These are phyloP conservation scores for Novumbra hubbsi DNA, from an alignment of 2,797 vertebrate species.

Conservation along the genomic window DNA sequence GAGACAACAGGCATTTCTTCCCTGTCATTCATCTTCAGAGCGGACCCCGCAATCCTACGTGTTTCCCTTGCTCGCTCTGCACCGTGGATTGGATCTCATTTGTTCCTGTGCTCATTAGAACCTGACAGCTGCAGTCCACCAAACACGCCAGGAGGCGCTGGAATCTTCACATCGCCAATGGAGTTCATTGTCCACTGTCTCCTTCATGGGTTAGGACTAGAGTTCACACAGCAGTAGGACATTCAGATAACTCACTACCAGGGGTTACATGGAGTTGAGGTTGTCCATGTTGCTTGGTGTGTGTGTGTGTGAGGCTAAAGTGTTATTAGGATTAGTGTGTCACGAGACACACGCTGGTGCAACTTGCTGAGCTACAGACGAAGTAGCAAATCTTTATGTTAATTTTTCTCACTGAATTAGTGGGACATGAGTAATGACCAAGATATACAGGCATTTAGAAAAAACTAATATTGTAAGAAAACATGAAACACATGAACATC, in stretches of 20 bases:
- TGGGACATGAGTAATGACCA: no score
- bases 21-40: conserved; percentile 45
- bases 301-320: conserved; percentile 57
- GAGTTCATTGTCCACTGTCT: conserved; percentile 13
- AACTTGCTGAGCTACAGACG: conserved; percentile 20
- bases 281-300: conserved; percentile 14
- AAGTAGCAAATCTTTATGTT: not conserved
- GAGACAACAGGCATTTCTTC: conserved; percentile 38
- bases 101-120: conserved; percentile 56
- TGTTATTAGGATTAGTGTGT: conserved; percentile 71
- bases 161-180: conserved; percentile 30
- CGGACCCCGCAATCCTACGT: conserved; percentile 34
- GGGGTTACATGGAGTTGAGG: not conserved
- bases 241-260: conserved; percentile 9
- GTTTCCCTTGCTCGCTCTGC: conserved; percentile 56
- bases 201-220: not conserved
- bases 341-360: conserved; percentile 59
- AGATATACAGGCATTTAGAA: no score
- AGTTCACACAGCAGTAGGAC: conserved; percentile 21
- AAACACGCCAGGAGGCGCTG: conserved; percentile 22
- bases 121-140: conserved; percentile 52
- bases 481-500: not conserved
- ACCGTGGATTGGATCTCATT: conserved; percentile 48
- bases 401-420: no score
- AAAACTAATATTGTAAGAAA: not conserved